phyloP scores from a whole-genome alignment of 2,888 invertebrate species.

The Stramonita haemastoma region DNA sequence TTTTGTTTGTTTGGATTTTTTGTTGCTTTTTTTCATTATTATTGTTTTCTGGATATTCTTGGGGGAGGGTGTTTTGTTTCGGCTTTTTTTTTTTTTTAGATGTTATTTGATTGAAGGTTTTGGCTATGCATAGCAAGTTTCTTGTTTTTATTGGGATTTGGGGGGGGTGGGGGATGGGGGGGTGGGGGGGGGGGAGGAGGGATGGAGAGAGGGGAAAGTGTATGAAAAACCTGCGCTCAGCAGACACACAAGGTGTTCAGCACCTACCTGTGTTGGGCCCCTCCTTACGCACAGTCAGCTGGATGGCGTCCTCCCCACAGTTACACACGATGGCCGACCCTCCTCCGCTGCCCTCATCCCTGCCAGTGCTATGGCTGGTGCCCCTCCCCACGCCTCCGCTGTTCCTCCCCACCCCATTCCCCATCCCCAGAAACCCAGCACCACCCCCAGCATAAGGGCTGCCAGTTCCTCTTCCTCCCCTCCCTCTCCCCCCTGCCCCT shows the following conservation, averaged over 20 bases:
- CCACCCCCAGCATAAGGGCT: slow-evolving; percentile 32
- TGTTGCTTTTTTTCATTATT: no score
- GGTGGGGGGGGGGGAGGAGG: no score
- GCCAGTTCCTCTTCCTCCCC: not conserved
- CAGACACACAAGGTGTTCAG: not conserved
- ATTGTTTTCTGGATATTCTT: no score
- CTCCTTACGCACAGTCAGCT: slow-evolving; percentile 86
- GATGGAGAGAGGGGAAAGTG: no score
- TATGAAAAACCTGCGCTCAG: no score
- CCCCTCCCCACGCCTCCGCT: not conserved
- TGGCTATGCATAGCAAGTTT: no score
- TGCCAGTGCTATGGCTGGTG: not conserved
- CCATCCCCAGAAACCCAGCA: not conserved
- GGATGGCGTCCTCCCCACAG: slow-evolving; percentile 83
- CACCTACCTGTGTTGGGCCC: slow-evolving; percentile 85
- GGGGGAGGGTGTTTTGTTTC: no score
- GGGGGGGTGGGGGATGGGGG: no score
- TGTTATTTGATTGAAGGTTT: no score
- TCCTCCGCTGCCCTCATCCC: slow-evolving; percentile 37
- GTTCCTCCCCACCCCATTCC: not conserved
- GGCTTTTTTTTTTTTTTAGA: no score
- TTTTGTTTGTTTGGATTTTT: no score
- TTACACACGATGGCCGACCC: slow-evolving; percentile 80
- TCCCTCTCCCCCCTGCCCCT: not conserved
- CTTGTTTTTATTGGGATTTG: not conserved